Base-by-base conservation (phyloP, 2,797 vertebrate genomes). In the Cyprinella venusta region DNA sequence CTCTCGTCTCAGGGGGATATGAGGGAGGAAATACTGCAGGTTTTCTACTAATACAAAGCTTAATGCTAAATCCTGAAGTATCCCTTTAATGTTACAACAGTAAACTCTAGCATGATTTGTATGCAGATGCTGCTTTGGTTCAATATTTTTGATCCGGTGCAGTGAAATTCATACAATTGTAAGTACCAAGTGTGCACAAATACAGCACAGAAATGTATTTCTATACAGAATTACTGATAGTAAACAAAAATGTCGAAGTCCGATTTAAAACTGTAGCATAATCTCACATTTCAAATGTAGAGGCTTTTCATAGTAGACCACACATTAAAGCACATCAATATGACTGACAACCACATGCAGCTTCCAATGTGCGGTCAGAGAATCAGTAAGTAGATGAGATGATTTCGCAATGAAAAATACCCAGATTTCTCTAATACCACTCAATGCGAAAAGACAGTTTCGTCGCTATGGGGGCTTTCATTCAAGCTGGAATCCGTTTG, bases 401-500 rank as follows among this genome's bases (percentile, higher is more conserved):
- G 67, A 72, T 70, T 79, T 69, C 63, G 42, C 83, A 63, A 6
- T 21, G 54, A 45, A 54, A 68, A 71, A 85, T 40, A 42, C 70
- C 54, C 81, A 59, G 63, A 70, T 76, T 77, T 52, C 67, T 52
- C 30, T 72, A 83, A 81, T 74, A 59, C 50, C 48, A 52, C 75
- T 50, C 30, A 79, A 74, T 64, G 36, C 16, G 18, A 18, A 33
- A 33, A 18, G 36, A 74, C 50, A 38, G 78, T 64, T 76, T 70
- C 40, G 21, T 68, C 9, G 8, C 4, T 36, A 75, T 38, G 30
- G 16, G 26, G 70, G 71, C 82, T 82, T 86, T 81, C 50, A 78
- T 61, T 74, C 81, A 61, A 86, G 80, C 48, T 76, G 74, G 75
- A 82, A 80, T 75, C 83, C 59, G 19, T 80, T 40, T 79, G 74